Evolutionary conservation across 1,140 invertebrate species (phyloP).

Genomic region (Agraylea sexmaculata): DNA sequence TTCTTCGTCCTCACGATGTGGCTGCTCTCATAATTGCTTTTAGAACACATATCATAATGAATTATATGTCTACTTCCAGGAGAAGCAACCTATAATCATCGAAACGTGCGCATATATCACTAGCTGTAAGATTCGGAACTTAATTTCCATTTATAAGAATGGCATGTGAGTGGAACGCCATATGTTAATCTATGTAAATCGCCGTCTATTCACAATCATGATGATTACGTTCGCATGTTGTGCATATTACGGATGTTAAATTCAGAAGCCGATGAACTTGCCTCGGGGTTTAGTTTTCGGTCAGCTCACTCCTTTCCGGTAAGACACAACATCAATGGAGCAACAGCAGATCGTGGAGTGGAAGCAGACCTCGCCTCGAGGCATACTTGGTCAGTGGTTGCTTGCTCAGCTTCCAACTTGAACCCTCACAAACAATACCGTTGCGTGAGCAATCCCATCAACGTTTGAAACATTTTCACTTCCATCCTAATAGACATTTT

Average conservation of each 20-base stretch:
- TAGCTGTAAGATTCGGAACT: background rate
- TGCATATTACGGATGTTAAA: too few relatives aligned
- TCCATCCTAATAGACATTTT: too few relatives aligned
- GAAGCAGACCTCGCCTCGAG: constrained; percentile 14
- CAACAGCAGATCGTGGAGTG: constrained; percentile 13
- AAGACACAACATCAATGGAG: constrained; percentile 13
- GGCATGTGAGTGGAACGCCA: background rate
- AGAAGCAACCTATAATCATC: constrained; percentile 18
- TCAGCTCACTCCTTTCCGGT: too few relatives aligned
- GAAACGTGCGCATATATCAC: constrained; percentile 18
- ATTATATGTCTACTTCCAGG: constrained; percentile 16
- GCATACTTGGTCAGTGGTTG: constrained; percentile 10
- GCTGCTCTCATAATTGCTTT: constrained; percentile 21
- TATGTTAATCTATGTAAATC: background rate
- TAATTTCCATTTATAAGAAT: background rate
- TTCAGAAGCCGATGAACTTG: too few relatives aligned
- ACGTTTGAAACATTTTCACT: too few relatives aligned
- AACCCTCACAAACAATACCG: constrained; percentile 20
- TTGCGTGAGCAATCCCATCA: constrained; percentile 20
- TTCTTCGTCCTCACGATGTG: too few relatives aligned
- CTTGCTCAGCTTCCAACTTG: constrained; percentile 11
- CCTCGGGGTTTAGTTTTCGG: constrained; percentile 16
- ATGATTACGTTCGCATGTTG: background rate
- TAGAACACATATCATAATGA: constrained; percentile 18
- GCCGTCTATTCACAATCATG: background rate